Evolutionary conservation across 2,888 invertebrate genomes (phyloP).

Genomic region (Abscondita cerata): DNA sequence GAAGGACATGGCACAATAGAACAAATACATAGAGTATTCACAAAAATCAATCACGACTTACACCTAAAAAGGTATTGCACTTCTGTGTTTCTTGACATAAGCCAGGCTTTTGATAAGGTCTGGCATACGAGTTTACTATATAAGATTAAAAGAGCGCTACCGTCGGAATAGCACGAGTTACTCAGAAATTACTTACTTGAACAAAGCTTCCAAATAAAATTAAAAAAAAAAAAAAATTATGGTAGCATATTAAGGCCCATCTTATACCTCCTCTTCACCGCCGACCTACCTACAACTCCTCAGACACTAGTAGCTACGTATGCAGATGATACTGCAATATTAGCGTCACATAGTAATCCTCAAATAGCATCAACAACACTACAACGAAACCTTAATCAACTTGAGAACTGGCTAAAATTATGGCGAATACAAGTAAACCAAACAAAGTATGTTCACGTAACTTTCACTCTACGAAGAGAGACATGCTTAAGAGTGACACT

Average conservation of each 20-base stretch:
- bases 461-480: too few species aligned
- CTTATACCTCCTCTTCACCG: neutral
- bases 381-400: neutral
- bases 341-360: too few species aligned
- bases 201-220: neutral
- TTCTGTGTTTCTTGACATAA: neutral
- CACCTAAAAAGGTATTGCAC: neutral
- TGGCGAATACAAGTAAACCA: neutral
- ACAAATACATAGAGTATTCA: neutral
- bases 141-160: neutral
- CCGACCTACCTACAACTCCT: neutral
- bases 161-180: neutral
- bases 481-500: constrained; percentile 2
- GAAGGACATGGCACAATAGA: too few species aligned
- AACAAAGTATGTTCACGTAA: neutral
- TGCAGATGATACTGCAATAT: too few species aligned
- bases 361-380: neutral
- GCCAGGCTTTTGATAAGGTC: neutral
- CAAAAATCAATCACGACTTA: neutral
- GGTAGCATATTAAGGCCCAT: neutral
- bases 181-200: neutral
- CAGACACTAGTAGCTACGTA: neutral
- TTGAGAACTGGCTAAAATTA: constrained; percentile 1
- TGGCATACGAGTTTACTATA: neutral
- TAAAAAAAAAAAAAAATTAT: too few species aligned